Conservation (phyloP, 2,888 invertebrate genomes). For the Ophraella communa region DNA sequence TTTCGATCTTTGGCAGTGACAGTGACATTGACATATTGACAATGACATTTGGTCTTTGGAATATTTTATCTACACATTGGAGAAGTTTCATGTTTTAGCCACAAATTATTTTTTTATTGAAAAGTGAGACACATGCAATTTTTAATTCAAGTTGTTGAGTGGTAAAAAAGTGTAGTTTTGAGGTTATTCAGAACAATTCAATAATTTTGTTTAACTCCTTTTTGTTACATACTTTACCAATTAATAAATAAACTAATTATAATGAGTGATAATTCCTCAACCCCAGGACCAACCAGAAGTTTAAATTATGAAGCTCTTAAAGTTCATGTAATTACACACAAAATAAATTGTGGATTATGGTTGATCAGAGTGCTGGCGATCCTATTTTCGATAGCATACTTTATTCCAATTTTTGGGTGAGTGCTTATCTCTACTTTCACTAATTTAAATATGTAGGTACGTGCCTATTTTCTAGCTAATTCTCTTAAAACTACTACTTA, state of each 20-base stretch:
- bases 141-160: neutral
- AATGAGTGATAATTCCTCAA: constrained; percentile 28
- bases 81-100: neutral
- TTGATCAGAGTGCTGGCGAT: constrained; percentile 84
- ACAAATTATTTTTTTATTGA: no score
- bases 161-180: constrained; percentile 9
- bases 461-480: neutral
- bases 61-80: no score
- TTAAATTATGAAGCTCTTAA: constrained; percentile 68
- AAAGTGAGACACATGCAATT: no score
- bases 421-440: constrained; percentile 44
- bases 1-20: no score
- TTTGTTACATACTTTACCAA: neutral
- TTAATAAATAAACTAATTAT: constrained; percentile 18
- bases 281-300: constrained; percentile 56
- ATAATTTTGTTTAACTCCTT: neutral
- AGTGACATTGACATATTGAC: no score
- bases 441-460: neutral
- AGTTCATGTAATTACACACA: constrained; percentile 78
- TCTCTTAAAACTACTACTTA: neutral
- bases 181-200: neutral
- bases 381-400: constrained; percentile 81
- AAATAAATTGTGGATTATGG: constrained; percentile 89
- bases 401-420: constrained; percentile 89
- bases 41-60: no score